Base-by-base conservation (phyloP, 2,113 vertebrate genomes). In the Penelope pileata region DNA sequence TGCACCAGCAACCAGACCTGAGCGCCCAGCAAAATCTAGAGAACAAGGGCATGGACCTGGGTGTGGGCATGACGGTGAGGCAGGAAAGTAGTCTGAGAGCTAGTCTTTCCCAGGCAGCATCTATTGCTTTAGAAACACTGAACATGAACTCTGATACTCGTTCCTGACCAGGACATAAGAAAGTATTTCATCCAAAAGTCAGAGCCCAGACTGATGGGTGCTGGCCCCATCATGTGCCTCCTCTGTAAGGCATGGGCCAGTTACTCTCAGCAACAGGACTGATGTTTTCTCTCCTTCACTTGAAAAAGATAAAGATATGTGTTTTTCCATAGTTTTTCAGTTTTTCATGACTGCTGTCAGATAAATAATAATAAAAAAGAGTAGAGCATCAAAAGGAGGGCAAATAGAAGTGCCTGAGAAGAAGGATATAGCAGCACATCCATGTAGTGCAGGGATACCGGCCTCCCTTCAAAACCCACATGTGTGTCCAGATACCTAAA, bases 21-120 rank as follows among this genome's bases (percentile, higher is more conserved):
- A 56, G 53, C 5, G 17, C 53, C 4, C 2, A 50, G 42, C 9
- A 9, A 51, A 70, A 3, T 21, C 40, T 8, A 32, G n/a, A 74
- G 42, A 24, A 32, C n/a, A 29, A 48, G 18, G 68, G 18, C 34
- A 26, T 0, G 0, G 69, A 34, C 48, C 47, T 30, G 18, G 68
- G 18, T 26, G 26, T 0, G 11, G n/a, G 54, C 1, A 1, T 40
- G 67, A 34, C 6, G 15, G 54, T 40, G 19, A 81, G 34, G 60
- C n/a, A 66, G 74, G 16, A 72, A 36, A 29, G 22, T 24, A 18
- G 45, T 48, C 38, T 59, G 54, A 43, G 81, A 90, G 14, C 53
- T 74, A 38, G 9, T 42, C 85, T 2, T 80, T 83, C 18, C 45
- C 56, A 67, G 50, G n/a, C 40, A 48, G 13, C 47, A 16, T 26